Conservation (phyloP, 2,797 vertebrate species). For the Amblyopsis hoosieri region DNA sequence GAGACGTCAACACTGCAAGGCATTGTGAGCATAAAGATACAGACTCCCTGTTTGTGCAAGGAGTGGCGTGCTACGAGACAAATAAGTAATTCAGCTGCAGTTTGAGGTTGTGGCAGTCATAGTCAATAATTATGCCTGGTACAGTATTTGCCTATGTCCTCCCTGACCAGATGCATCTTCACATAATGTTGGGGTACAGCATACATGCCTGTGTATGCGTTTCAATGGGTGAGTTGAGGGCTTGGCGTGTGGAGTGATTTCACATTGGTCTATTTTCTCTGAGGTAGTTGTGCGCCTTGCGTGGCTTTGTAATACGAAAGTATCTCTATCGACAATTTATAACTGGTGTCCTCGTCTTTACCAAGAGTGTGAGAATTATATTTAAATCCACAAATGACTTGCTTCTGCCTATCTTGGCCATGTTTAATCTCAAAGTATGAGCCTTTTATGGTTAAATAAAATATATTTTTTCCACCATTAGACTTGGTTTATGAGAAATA, state of each 20-base stretch:
- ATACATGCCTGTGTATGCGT: not conserved
- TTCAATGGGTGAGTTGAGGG: not conserved
- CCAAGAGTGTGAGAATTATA: not conserved
- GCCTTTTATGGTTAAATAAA: too few species aligned
- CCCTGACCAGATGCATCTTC: not conserved
- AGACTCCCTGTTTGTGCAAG: slow-evolving; percentile 52
- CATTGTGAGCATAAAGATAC: slow-evolving; percentile 46
- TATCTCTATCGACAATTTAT: not conserved
- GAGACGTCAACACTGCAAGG: slow-evolving; percentile 35
- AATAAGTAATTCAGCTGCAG: slow-evolving; percentile 51
- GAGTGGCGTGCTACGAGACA: slow-evolving; percentile 50
- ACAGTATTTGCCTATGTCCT: not conserved
- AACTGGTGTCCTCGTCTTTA: not conserved
- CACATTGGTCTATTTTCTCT: not conserved
- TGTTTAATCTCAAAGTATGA: too few species aligned
- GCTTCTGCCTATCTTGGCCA: too few species aligned
- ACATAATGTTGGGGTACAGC: not conserved
- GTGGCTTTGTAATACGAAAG: not conserved
- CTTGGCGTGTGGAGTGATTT: not conserved
- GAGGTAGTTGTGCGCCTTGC: not conserved
- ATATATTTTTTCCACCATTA: not conserved
- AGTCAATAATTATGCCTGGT: not conserved
- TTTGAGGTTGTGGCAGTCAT: not conserved
- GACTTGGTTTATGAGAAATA: not conserved
- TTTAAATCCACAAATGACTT: too few species aligned